phyloP scores from a whole-genome alignment of 1,140 invertebrate species.

The Drosophila ananassae region DNA sequence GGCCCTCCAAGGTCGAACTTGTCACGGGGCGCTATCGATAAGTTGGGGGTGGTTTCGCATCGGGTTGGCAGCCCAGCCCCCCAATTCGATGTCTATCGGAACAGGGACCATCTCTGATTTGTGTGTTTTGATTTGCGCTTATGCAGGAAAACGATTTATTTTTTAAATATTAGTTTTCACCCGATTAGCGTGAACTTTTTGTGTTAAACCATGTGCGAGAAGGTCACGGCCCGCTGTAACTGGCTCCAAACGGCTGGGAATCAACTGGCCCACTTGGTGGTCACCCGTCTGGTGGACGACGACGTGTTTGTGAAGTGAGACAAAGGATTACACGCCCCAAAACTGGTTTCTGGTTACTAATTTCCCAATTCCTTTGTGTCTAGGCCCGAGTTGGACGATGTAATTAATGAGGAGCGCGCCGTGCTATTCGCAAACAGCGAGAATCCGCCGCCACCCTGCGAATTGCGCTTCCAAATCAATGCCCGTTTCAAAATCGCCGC shows the following conservation, averaged over 20 bases:
- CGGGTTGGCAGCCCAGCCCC: constrained; percentile 24
- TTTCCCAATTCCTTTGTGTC: constrained; percentile 23
- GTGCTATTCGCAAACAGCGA: constrained; percentile 53
- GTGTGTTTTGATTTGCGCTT: constrained; percentile 38
- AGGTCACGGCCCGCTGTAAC: constrained; percentile 49
- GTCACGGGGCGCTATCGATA: constrained; percentile 37
- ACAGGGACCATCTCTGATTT: background rate
- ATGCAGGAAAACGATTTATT: constrained; percentile 5
- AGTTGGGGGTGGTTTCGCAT: constrained; percentile 25
- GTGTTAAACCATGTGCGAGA: constrained; percentile 43
- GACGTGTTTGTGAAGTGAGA: constrained; percentile 76
- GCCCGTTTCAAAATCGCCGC: constrained; percentile 70
- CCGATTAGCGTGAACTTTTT: background rate
- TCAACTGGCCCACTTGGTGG: constrained; percentile 49
- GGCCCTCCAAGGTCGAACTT: constrained; percentile 60
- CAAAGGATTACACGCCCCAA: constrained; percentile 65
- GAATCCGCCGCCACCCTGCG: constrained; percentile 40
- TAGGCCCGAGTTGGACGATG: constrained; percentile 66
- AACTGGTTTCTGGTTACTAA: constrained; percentile 46
- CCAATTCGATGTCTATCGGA: constrained; percentile 10
- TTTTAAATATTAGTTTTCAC: background rate
- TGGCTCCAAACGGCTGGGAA: constrained; percentile 65
- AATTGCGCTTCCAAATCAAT: constrained; percentile 54
- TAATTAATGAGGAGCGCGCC: constrained; percentile 63
- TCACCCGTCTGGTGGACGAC: constrained; percentile 53